Base-by-base conservation (phyloP, 1,140 invertebrate genomes). In the Asobara japonica region DNA sequence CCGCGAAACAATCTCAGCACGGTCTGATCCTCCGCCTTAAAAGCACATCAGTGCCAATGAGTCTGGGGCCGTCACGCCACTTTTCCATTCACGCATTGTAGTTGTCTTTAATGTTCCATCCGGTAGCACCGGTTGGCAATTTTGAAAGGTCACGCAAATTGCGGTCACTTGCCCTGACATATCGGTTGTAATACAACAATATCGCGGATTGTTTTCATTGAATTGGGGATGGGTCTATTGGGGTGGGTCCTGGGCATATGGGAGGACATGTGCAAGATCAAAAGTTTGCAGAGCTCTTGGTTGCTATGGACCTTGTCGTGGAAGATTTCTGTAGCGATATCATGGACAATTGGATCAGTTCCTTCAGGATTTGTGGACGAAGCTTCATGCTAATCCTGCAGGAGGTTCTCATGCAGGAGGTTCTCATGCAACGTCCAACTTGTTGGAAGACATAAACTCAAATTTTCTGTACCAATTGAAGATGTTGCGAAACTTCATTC, bases 71-170 rank as follows among this genome's bases (percentile, higher is more conserved):
- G 51, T 56, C 51, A 56, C 51, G 51, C 51, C 51, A 56, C 51
- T 56, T 56, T 56, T 56, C 18, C 51, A 56, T 56, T 56, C 51
- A 22, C 51, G 51, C 51, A 56, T 56, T 56, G 51, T 51, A 68
- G 31, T 36, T 69, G n/a, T 22, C 30, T 29, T 38, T 56, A 45
- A 33, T n/a, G 45, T 33, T 30, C 31, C 41, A 62, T 73, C 66
- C 72, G 68, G 68, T 69, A 61, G 38, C 61, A 29, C 31, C 16
- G 31, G 56, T 70, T n/a, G n/a, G 62, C 66, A 31, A 73, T 69
- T 74, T 74, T 65, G 30, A 36, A 45, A 69, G 72, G 67, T 69
- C 67, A 65, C 68, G 67, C 41, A 64, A 74, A 56, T 65, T 68
- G 41, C 36, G 67, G 64, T 41, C 68, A 70, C 48, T 73, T 73